Evolutionary conservation across 1,140 invertebrate genomes (phyloP).

Genomic region (Anastrepha ludens): DNA sequence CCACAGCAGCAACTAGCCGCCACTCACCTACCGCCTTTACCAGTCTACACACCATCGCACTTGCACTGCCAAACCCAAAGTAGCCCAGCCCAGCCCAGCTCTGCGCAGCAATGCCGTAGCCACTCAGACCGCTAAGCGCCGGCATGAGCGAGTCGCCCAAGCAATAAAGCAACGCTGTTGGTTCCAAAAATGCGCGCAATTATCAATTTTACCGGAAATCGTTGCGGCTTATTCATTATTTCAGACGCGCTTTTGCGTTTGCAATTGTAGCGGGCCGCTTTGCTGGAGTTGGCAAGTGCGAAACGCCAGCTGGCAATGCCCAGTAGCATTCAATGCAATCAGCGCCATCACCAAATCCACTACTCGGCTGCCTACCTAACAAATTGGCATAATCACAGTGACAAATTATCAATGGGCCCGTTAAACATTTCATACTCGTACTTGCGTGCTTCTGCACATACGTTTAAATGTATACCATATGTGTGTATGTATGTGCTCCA

Average conservation of each 20-base stretch:
- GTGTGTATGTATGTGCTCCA: neutral
- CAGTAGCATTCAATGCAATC: conserved; percentile 7
- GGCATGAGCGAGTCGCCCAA: neutral
- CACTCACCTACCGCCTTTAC: neutral
- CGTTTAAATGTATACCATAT: neutral
- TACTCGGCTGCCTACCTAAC: neutral
- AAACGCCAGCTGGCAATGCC: conserved; percentile 2
- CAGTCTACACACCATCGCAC: neutral
- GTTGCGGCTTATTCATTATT: conserved; percentile 2
- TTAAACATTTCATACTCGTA: neutral
- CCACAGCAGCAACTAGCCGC: neutral
- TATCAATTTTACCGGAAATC: conserved; percentile 30
- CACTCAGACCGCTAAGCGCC: neutral
- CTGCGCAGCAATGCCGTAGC: neutral
- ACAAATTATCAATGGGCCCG: conserved; percentile 28
- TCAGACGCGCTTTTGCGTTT: neutral
- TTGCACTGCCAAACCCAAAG: neutral
- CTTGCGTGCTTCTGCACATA: neutral
- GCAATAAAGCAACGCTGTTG: neutral
- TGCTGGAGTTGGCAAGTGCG: neutral
- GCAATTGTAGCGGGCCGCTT: neutral
- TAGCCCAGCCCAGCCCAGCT: neutral
- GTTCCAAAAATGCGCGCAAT: neutral
- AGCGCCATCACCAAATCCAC: neutral
- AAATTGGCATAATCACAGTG: conserved; percentile 46